Base-by-base conservation (phyloP, 2,888 invertebrate species). In the Abrostola tripartita region DNA sequence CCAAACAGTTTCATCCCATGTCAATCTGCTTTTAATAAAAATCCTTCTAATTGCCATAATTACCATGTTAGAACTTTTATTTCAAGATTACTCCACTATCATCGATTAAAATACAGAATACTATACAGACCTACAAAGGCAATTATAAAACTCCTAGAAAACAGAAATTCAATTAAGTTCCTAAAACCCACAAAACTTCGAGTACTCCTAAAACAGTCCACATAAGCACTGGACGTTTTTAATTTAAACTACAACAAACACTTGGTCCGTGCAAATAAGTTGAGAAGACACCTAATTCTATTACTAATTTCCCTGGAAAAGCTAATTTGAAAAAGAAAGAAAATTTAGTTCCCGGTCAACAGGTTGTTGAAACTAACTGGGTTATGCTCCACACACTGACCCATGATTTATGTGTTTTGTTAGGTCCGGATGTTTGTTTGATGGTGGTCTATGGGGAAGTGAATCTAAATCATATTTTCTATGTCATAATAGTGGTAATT, bases 401-500 rank as follows among this genome's bases (percentile, higher is more conserved):
- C 50, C 44, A 56, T 67, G 71, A 78, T 78, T 78, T 79, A 78
- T 76, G 55, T 69, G 63, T 55, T 73, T 38, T 61, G 49, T 52
- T 68, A 70, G 60, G 37, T 50, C 38, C 77, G 74, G 74, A 79
- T 79, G 79, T 76, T 61, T 55, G 71, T 68, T 63, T 66, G 79
- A 67, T 68, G 76, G 77, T 68, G 71, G 76, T 76, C 79, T 35
- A 40, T 9, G 59, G 68, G 79, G 71, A 79, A 36, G 77, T 78
- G 79, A 78, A 76, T 78, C 71, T 67, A 76, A 78, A 78, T 73
- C 65, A 76, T 79, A 65, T 74, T 76, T 64, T 60, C 61, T 59
- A 59, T 67, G 77, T 76, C 78, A 74, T 74, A 79, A 73, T 71
- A 64, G 59, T 64, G 38, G 24, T 65, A 65, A 74, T 65, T 72